Evolutionary conservation across 2,113 vertebrate genomes (phyloP).

Genomic region (Casuarius casuarius): DNA sequence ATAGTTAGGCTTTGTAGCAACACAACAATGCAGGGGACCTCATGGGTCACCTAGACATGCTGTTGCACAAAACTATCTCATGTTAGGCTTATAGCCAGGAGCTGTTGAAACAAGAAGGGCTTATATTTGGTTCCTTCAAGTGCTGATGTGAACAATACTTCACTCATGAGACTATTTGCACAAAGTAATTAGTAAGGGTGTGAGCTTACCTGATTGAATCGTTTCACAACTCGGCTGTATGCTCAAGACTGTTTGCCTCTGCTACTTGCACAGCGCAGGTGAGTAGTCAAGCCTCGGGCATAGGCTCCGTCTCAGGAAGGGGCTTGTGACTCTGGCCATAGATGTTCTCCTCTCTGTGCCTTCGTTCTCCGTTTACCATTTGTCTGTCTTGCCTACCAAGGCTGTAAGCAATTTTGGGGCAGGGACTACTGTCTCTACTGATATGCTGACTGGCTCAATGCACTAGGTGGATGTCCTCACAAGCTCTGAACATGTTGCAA

Average conservation of each 20-base stretch:
- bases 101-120: not conserved
- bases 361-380: not conserved
- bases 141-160: not conserved
- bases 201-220: not conserved
- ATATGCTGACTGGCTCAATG: not conserved
- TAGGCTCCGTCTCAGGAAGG: not conserved
- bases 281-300: not conserved
- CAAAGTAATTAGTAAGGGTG: not conserved
- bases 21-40: rapidly evolving
- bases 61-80: not conserved
- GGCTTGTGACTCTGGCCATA: not conserved
- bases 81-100: not conserved
- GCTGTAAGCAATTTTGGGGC: not conserved
- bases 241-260: not conserved
- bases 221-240: not conserved
- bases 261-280: not conserved
- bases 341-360: not conserved
- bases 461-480: not conserved
- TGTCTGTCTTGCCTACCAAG: not conserved
- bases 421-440: not conserved
- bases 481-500: not conserved
- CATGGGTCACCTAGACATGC: not conserved
- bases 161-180: not conserved
- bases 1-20: not conserved
- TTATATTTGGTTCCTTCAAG: not conserved